phyloP scores from a whole-genome alignment of 2,888 invertebrate species.

The Acholoe squamosa region DNA sequence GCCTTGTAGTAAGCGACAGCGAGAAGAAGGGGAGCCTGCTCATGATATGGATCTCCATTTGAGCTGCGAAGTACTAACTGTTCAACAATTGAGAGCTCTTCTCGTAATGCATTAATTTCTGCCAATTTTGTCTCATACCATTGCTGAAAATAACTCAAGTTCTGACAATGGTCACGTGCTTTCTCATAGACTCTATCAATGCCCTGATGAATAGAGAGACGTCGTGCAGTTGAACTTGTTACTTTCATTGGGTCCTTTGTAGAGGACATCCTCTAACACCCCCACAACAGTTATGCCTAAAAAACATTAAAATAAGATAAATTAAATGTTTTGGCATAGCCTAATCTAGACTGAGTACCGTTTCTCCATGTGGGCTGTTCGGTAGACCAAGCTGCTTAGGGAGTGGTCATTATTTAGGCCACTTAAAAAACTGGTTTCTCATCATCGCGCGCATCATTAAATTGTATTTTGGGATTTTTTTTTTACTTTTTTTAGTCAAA shows the following conservation, averaged over 20 bases:
- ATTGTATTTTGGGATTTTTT: no score
- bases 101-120: background rate
- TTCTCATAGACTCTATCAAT: background rate
- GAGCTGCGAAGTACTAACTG: background rate
- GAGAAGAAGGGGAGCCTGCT: background rate
- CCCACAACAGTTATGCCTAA: no score
- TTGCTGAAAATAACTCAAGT: conserved; percentile 16
- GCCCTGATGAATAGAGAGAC: background rate
- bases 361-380: no score
- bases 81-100: background rate
- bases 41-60: background rate
- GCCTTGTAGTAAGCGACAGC: conserved; percentile 25
- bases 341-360: no score
- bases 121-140: conserved; percentile 33
- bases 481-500: no score
- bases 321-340: no score
- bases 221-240: background rate
- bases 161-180: background rate
- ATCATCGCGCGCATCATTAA: no score
- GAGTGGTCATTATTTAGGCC: no score
- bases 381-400: no score
- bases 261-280: background rate
- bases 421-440: no score
- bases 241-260: background rate
- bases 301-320: no score